These are phyloP conservation scores for Semnornis frantzii DNA, from an alignment of 2,113 vertebrate species.

Conservation along the genomic window DNA sequence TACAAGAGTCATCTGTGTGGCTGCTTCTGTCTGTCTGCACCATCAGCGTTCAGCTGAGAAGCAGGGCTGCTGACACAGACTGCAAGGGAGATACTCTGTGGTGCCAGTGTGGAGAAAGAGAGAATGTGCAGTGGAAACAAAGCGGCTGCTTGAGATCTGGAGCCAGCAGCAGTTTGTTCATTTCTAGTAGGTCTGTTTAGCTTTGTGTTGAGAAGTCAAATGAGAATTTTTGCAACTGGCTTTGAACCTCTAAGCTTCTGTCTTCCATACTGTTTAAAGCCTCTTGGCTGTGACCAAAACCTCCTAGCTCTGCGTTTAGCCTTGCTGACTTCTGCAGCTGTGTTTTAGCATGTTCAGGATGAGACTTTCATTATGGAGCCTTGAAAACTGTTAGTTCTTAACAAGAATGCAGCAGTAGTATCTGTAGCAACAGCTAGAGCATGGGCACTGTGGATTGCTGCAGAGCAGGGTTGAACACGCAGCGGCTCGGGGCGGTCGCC, in stretches of 20 bases:
- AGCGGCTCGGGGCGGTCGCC: too few relatives aligned
- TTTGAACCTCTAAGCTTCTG: conserved; percentile 14
- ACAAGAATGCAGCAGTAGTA: not conserved
- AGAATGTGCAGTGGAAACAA: not conserved
- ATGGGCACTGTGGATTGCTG: not conserved
- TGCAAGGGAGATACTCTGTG: not conserved
- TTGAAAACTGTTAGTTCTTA: not conserved
- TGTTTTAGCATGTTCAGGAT: not conserved
- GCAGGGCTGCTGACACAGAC: not conserved
- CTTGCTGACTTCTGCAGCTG: not conserved
- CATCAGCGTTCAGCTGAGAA: not conserved
- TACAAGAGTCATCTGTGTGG: not conserved
- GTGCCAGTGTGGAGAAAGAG: not conserved
- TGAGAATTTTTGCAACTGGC: conserved; percentile 13
- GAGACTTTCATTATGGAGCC: not conserved
- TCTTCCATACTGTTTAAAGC: conserved; percentile 8
- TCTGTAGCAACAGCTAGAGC: not conserved
- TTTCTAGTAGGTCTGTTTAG: not conserved
- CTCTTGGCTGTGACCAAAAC: conserved; percentile 10
- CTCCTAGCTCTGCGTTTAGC: not conserved
- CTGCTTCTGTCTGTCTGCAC: not conserved
- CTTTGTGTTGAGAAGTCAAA: not conserved
- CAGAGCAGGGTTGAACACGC: not conserved
- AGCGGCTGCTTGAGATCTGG: not conserved
- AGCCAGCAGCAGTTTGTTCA: not conserved